phyloP scores from a whole-genome alignment of 2,888 invertebrate genomes.

The Pterostichus madidus region DNA sequence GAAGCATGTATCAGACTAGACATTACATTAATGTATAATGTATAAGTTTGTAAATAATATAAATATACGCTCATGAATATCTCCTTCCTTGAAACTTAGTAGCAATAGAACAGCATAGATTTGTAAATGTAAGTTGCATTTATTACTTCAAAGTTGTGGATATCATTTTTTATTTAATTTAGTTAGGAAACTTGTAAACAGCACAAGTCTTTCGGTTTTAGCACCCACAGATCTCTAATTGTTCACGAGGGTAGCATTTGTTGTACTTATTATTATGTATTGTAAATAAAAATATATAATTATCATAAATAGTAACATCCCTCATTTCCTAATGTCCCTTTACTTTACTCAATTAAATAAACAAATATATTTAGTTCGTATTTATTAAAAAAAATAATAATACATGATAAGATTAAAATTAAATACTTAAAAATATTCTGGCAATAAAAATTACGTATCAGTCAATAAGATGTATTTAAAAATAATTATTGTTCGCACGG shows the following conservation, averaged over 20 bases:
- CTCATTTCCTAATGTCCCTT: not conserved
- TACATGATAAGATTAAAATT: not conserved
- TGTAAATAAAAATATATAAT: conserved; percentile 54
- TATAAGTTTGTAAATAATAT: conserved; percentile 59
- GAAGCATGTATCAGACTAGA: conserved; percentile 45
- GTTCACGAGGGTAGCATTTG: conserved; percentile 51
- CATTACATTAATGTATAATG: conserved; percentile 51
- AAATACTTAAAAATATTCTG: conserved; percentile 38
- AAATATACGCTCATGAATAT: conserved; percentile 58
- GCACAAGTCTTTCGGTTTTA: conserved; percentile 42
- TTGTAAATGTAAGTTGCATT: conserved; percentile 46
- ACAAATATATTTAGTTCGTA: too few species aligned
- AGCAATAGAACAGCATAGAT: conserved; percentile 58
- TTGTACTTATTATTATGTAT: conserved; percentile 58
- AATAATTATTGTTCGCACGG: conserved; percentile 26
- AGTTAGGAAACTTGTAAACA: not conserved
- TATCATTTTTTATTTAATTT: conserved; percentile 43
- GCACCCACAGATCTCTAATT: conserved; percentile 53
- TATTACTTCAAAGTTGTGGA: conserved; percentile 47
- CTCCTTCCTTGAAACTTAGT: conserved; percentile 62
- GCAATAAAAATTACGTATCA: conserved; percentile 34
- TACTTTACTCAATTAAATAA: not conserved
- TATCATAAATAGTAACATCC: conserved; percentile 7
- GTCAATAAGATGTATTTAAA: not conserved
- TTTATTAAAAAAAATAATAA: conserved; percentile 6